Evolutionary conservation across 53 echinoderm and acorn worm genomes (phyloP).

Genomic region (Luidia sarsii): DNA sequence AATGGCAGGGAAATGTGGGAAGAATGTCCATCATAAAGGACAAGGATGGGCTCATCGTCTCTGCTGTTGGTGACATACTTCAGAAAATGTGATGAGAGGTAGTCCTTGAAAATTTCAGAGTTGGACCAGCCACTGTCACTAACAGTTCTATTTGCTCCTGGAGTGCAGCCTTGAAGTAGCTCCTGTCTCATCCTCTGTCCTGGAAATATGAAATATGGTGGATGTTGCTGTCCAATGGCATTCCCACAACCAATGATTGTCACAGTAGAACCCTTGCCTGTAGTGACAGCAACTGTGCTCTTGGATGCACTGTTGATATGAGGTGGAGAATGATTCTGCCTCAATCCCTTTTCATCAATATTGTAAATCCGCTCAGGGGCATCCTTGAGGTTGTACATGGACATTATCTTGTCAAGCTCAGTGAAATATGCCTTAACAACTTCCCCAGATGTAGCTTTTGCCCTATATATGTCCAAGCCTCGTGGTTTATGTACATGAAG

Average conservation of each 20-base stretch:
- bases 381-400: constrained; percentile 8
- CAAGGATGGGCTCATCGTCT: not conserved
- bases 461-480: not conserved
- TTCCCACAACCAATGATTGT: constrained; percentile 16
- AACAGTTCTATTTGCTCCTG: not conserved
- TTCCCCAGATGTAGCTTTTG: constrained; percentile 26
- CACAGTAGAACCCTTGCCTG: not conserved
- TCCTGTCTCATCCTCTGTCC: constrained; percentile 28
- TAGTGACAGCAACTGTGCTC: not conserved
- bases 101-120: not conserved
- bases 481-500: not conserved
- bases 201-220: constrained; percentile 14
- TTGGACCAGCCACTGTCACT: constrained; percentile 5
- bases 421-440: not conserved
- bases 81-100: not conserved
- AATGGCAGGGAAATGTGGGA: constrained; percentile 21
- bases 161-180: not conserved
- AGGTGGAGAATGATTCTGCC: not conserved
- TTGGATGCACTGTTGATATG: not conserved
- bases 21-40: constrained; percentile 30
- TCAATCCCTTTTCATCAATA: constrained; percentile 23
- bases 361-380: constrained; percentile 17
- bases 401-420: constrained; percentile 24
- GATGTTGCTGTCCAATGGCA: not conserved
- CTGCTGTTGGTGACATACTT: not conserved